Conservation (phyloP, 1,140 invertebrate genomes). For the Bathynomus jamesi region DNA sequence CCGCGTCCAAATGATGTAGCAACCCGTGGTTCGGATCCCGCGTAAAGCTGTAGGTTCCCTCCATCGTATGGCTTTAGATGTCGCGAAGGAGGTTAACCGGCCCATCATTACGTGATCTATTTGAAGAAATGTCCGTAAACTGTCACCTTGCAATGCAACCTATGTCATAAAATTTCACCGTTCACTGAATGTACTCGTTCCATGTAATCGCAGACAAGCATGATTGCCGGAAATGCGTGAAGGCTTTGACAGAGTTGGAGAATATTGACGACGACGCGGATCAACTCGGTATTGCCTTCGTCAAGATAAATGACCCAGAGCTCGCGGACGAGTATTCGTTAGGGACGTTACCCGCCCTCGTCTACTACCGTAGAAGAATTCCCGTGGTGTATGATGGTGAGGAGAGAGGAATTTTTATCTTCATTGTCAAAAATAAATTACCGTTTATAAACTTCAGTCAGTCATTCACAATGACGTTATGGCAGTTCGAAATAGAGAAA, state of each 20-base stretch:
- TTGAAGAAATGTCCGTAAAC: too few relatives aligned
- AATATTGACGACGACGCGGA: constrained; percentile 95
- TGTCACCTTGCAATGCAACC: not conserved
- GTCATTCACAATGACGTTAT: too few relatives aligned
- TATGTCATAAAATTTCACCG: not conserved
- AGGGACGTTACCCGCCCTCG: constrained; percentile 73
- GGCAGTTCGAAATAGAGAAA: too few relatives aligned
- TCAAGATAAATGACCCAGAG: constrained; percentile 85
- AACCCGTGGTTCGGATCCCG: too few relatives aligned
- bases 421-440: too few relatives aligned
- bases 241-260: constrained; percentile 54
- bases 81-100: too few relatives aligned
- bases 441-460: too few relatives aligned
- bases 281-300: constrained; percentile 86
- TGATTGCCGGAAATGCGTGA: constrained; percentile 65
- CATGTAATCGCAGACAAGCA: constrained; percentile 90
- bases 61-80: too few relatives aligned
- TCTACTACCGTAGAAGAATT: constrained; percentile 89
- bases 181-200: not conserved
- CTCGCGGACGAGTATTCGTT: constrained; percentile 88
- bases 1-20: too few relatives aligned
- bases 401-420: too few relatives aligned
- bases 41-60: too few relatives aligned
- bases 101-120: too few relatives aligned
- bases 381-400: constrained; percentile 89